Conservation (phyloP, 2,888 invertebrate genomes). For the Spisula subtruncata region DNA sequence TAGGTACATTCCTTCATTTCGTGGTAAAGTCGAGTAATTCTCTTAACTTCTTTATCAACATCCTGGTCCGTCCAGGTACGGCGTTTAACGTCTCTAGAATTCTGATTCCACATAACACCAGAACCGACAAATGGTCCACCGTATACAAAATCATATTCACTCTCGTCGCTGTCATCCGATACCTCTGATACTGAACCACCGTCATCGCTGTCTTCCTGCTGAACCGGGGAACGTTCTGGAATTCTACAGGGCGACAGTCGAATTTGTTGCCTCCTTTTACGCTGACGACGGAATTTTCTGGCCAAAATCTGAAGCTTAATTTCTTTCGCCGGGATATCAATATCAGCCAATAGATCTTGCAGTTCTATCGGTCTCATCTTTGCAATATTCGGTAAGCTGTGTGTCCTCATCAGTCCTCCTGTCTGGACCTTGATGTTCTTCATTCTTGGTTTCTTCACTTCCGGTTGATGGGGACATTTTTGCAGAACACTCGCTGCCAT, state of each 20-base stretch:
- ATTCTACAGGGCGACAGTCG: constrained; percentile 53
- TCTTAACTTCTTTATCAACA: constrained; percentile 64
- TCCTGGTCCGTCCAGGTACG: constrained; percentile 62
- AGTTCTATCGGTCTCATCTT: constrained; percentile 59
- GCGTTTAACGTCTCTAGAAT: constrained; percentile 30
- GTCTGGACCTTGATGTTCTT: constrained; percentile 63
- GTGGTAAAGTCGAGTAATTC: constrained; percentile 64
- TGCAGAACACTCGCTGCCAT: background rate
- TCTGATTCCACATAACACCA: constrained; percentile 70
- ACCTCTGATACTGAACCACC: constrained; percentile 25
- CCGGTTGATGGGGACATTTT: constrained; percentile 55
- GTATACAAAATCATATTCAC: constrained; percentile 60
- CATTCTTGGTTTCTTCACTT: constrained; percentile 51
- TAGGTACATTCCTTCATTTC: constrained; percentile 70
- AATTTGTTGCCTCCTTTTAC: constrained; percentile 53
- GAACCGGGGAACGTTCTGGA: constrained; percentile 21
- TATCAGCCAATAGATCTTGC: constrained; percentile 57
- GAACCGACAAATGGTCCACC: constrained; percentile 68
- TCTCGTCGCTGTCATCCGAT: constrained; percentile 54
- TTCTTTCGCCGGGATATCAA: constrained; percentile 74
- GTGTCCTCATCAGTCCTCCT: constrained; percentile 55
- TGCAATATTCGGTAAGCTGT: constrained; percentile 62
- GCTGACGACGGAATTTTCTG: constrained; percentile 66
- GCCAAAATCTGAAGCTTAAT: constrained; percentile 67
- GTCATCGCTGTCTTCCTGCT: constrained; percentile 30